Evolutionary conservation across 2,113 vertebrate genomes (phyloP).

Genomic region (Perca flavescens): DNA sequence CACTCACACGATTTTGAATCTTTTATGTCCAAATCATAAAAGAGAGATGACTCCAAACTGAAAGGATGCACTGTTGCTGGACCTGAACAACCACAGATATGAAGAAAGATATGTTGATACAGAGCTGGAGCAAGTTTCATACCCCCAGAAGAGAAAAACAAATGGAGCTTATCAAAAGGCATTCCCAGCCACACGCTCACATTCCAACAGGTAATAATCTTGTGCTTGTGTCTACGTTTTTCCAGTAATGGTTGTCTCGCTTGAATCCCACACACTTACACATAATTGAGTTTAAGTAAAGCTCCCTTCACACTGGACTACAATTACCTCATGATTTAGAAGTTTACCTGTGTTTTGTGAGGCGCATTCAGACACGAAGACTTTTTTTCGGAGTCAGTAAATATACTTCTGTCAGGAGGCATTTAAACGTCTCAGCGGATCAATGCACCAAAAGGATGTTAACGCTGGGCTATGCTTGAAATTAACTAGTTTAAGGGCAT

Average conservation of each 20-base stretch:
- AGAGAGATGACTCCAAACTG: constrained; percentile 34
- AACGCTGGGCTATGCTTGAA: not conserved
- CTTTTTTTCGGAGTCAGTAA: not conserved
- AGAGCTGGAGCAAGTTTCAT: not conserved
- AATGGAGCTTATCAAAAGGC: constrained; percentile 17
- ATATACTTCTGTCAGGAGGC: not conserved
- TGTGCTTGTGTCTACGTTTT: constrained; percentile 21
- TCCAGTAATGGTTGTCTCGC: constrained; percentile 23
- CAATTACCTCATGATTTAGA: constrained; percentile 58
- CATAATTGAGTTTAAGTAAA: constrained; percentile 50
- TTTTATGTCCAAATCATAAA: constrained; percentile 58
- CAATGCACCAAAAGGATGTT: not conserved
- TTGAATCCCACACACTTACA: constrained; percentile 25
- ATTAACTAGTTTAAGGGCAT: not conserved
- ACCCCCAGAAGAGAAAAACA: not conserved
- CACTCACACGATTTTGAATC: constrained; percentile 50
- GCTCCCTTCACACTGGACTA: constrained; percentile 14
- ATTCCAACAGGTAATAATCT: constrained; percentile 51
- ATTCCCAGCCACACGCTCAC: constrained; percentile 20
- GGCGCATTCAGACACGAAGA: not conserved
- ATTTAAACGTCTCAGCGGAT: not conserved
- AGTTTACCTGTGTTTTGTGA: constrained; percentile 24
- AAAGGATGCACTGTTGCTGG: not conserved
- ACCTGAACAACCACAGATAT: constrained; percentile 12
- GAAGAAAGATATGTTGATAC: constrained; percentile 4